Percentiles rank a stretch among this genome's conserved stretches.
Conservation (phyloP, 2,797 vertebrate species). For the Bradypodion pumilum region DNA sequence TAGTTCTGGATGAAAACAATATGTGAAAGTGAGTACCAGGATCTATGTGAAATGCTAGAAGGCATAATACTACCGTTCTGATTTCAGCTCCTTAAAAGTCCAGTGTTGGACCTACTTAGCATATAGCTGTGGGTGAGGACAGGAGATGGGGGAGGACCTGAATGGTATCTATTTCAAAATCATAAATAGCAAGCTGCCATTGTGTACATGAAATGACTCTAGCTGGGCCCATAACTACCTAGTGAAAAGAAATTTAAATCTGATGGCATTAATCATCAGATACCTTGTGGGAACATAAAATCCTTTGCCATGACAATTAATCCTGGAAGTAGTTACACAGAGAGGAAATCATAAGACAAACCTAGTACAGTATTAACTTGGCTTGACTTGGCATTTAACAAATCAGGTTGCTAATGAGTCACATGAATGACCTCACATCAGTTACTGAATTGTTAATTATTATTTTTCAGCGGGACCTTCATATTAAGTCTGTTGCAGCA, state of each 20-base stretch:
- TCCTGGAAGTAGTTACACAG: not conserved
- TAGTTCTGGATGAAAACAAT: not conserved
- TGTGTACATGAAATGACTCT: not conserved
- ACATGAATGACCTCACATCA: constrained; percentile 7
- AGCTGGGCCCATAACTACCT: not conserved
- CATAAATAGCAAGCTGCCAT: not conserved
- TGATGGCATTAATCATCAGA: not conserved
- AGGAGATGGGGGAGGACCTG: not conserved
- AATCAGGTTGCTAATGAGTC: not conserved
- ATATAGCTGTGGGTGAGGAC: not conserved
- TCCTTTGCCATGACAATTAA: not conserved
- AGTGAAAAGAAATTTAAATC: constrained; percentile 14
- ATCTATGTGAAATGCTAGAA: not conserved
- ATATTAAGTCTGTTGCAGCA: not conserved
- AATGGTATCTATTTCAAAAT: not conserved
- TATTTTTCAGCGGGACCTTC: not conserved
- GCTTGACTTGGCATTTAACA: not conserved
- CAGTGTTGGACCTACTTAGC: not conserved
- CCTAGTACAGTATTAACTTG: not conserved
- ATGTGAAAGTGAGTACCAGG: not conserved
- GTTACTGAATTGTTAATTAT: not conserved
- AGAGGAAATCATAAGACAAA: not conserved
- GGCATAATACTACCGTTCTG: too few relatives aligned
- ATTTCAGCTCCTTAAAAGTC: not conserved
- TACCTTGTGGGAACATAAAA: not conserved